Percentiles rank a stretch among this genome's conserved stretches.
These are phyloP conservation scores for Pasiphila rectangulata DNA, from an alignment of 2,888 invertebrate genomes.

Conservation along the genomic window DNA sequence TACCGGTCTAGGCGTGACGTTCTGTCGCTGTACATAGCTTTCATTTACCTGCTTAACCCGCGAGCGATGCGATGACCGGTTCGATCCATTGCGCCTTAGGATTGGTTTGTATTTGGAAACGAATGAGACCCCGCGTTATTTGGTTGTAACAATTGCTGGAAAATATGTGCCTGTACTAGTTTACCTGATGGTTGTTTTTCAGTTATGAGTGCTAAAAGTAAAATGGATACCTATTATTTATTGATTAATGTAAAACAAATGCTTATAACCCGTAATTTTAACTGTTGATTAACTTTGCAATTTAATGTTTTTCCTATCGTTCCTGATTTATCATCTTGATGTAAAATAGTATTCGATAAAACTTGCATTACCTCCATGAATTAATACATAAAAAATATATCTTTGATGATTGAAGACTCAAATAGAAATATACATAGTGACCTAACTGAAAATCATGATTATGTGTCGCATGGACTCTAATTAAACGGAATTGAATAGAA, in stretches of 20 bases:
- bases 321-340: background rate
- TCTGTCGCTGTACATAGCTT: conserved; percentile 60
- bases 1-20: conserved; percentile 41
- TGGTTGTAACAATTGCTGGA: background rate
- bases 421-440: too few species aligned
- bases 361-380: too few species aligned
- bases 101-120: background rate
- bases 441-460: too few species aligned
- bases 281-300: background rate
- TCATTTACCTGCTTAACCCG: conserved; percentile 25
- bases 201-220: background rate
- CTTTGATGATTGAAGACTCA: too few species aligned
- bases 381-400: too few species aligned
- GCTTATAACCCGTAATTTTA: background rate
- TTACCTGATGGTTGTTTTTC: background rate
- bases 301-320: background rate
- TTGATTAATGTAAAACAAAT: background rate
- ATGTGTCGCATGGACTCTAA: too few species aligned
- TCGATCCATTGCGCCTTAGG: background rate
- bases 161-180: background rate
- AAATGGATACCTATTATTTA: background rate
- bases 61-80: background rate
- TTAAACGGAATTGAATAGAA: too few species aligned
- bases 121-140: background rate
- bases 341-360: background rate